Conservation (phyloP, 2,888 invertebrate genomes). For the Oligia strigilis region DNA sequence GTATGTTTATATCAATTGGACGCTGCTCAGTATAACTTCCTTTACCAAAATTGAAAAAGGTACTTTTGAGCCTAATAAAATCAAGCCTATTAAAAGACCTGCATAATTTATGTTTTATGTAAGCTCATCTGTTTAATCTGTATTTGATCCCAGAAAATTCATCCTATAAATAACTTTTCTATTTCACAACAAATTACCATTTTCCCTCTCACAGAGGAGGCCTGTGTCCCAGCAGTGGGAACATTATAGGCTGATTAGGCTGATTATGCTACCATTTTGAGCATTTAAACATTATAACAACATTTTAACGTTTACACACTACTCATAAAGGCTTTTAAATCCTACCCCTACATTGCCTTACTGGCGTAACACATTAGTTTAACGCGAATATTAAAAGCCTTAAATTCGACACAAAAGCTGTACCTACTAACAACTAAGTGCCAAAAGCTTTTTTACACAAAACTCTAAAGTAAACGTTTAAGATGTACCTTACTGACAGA, state of each 20-base stretch:
- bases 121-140: too few relatives aligned
- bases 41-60: not conserved
- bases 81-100: not conserved
- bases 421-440: conserved; percentile 47
- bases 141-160: not conserved
- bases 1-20: not conserved
- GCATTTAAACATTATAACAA: too few relatives aligned
- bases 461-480: conserved; percentile 44
- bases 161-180: not conserved
- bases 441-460: conserved; percentile 48
- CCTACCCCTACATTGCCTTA: conserved; percentile 22
- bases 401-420: conserved; percentile 49
- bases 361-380: conserved; percentile 51
- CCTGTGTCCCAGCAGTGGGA: too few relatives aligned
- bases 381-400: conserved; percentile 43
- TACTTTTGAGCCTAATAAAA: not conserved
- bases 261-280: too few relatives aligned
- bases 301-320: not conserved
- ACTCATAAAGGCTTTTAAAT: conserved; percentile 45
- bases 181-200: not conserved
- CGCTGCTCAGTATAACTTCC: too few relatives aligned
- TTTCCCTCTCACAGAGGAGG: not conserved
- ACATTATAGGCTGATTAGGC: too few relatives aligned
- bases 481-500: conserved; percentile 25
- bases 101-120: not conserved